Percentiles rank a stretch among this genome's conserved stretches.
Evolutionary conservation across 2,797 vertebrate genomes (phyloP).

Genomic region (Yasuhikotakia modesta): DNA sequence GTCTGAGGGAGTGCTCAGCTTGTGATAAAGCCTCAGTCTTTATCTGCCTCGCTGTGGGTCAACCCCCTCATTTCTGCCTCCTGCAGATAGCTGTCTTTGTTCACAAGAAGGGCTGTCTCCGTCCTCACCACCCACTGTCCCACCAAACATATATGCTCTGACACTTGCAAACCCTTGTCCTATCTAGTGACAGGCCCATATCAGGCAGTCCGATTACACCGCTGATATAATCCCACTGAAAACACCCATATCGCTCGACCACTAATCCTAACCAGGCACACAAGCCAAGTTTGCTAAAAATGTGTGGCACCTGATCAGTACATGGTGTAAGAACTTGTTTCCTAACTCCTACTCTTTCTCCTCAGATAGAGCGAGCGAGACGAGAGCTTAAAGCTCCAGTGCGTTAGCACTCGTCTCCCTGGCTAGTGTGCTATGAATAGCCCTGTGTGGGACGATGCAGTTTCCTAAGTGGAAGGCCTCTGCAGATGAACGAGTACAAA

Average conservation of each 20-base stretch:
- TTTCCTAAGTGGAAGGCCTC: conserved; percentile 64
- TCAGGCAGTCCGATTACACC: neutral
- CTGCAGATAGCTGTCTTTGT: conserved; percentile 70
- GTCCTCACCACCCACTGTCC: conserved; percentile 34
- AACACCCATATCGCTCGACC: neutral
- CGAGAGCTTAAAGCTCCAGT: conserved; percentile 43
- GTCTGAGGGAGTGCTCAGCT: conserved; percentile 63
- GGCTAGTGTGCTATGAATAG: conserved; percentile 64
- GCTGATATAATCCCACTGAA: neutral
- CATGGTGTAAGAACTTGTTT: conserved; percentile 32
- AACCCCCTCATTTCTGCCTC: conserved; percentile 68
- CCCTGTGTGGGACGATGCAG: conserved; percentile 71
- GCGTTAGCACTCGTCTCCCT: conserved; percentile 62
- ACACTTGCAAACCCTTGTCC: conserved; percentile 5
- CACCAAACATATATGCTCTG: conserved; percentile 28
- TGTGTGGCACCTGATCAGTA: neutral
- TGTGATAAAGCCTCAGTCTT: conserved; percentile 72
- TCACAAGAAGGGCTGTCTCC: conserved; percentile 44
- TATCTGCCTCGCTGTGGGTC: conserved; percentile 65
- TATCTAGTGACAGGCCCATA: neutral
- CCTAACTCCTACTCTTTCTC: conserved; percentile 31
- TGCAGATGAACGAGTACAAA: conserved; percentile 45
- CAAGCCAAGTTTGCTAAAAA: too few relatives aligned
- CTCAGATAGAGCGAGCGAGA: conserved; percentile 69
- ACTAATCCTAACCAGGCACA: neutral